phyloP scores from a whole-genome alignment of 1,140 invertebrate species.

The Maconellicoccus hirsutus region DNA sequence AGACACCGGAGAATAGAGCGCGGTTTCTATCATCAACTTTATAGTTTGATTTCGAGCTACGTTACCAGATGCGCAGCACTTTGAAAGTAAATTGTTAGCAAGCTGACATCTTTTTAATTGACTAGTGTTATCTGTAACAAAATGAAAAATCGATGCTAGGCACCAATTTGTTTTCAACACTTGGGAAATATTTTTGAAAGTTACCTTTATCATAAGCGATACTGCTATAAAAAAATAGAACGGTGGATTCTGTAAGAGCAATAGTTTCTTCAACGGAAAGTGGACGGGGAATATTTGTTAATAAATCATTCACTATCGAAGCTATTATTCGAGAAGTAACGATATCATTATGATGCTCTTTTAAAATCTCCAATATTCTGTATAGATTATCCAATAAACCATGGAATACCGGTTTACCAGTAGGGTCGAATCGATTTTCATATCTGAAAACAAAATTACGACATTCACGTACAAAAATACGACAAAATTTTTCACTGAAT shows the following conservation, averaged over 20 bases:
- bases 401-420: background rate
- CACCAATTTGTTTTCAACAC: too few relatives aligned
- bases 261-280: slow-evolving; percentile 11
- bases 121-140: slow-evolving; percentile 36
- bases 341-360: background rate
- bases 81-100: slow-evolving; percentile 45
- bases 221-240: background rate
- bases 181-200: background rate
- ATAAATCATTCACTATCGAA: slow-evolving; percentile 5
- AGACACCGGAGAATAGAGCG: slow-evolving; percentile 49
- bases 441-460: background rate
- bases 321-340: background rate
- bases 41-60: slow-evolving; percentile 55
- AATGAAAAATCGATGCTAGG: background rate
- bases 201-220: background rate
- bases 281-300: background rate
- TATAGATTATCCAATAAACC: background rate
- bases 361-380: background rate
- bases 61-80: slow-evolving; percentile 48
- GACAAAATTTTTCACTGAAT: background rate
- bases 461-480: too few relatives aligned
- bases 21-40: slow-evolving; percentile 54
- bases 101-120: slow-evolving; percentile 49
- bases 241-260: background rate
- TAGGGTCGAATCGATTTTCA: background rate